Conservation (phyloP, 2,113 vertebrate genomes). For the Labeo rohita region DNA sequence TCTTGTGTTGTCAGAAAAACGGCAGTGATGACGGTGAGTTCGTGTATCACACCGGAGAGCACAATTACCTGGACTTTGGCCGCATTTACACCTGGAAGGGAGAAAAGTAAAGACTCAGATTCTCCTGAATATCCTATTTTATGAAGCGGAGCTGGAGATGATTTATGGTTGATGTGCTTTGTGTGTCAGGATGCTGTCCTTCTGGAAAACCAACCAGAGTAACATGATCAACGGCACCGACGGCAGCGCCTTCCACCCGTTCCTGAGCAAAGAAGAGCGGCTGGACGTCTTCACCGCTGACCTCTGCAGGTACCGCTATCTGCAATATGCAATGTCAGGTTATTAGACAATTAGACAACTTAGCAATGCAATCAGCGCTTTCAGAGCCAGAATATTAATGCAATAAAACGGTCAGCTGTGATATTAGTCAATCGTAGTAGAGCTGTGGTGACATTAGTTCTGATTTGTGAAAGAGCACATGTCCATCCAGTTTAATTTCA, state of each 20-base stretch:
- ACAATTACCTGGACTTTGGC: slow-evolving; percentile 87
- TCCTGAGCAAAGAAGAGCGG: slow-evolving; percentile 84
- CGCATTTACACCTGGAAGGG: slow-evolving; percentile 89
- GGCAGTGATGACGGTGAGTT: slow-evolving; percentile 86
- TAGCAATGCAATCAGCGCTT: background rate
- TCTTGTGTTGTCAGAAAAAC: slow-evolving; percentile 83
- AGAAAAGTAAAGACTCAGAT: slow-evolving; percentile 79
- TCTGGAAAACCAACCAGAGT: slow-evolving; percentile 84
- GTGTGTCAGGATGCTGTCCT: slow-evolving; percentile 74
- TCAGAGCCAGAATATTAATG: background rate
- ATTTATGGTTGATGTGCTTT: background rate
- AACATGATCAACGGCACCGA: slow-evolving; percentile 96
- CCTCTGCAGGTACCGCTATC: slow-evolving; percentile 86
- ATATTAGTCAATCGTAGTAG: background rate
- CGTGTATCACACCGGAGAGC: slow-evolving; percentile 85
- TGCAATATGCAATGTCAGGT: background rate
- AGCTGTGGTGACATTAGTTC: background rate
- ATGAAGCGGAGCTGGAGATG: background rate
- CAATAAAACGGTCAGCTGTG: background rate
- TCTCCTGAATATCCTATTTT: background rate
- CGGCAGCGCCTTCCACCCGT: slow-evolving; percentile 89
- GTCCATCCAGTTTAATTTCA: background rate
- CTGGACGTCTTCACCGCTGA: slow-evolving; percentile 90
- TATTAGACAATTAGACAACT: background rate
- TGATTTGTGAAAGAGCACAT: background rate